Evolutionary conservation across 1,140 invertebrate genomes (phyloP), one percentile per base, ranked within the genome.

Genomic region (Drosophila sp.): DNA sequence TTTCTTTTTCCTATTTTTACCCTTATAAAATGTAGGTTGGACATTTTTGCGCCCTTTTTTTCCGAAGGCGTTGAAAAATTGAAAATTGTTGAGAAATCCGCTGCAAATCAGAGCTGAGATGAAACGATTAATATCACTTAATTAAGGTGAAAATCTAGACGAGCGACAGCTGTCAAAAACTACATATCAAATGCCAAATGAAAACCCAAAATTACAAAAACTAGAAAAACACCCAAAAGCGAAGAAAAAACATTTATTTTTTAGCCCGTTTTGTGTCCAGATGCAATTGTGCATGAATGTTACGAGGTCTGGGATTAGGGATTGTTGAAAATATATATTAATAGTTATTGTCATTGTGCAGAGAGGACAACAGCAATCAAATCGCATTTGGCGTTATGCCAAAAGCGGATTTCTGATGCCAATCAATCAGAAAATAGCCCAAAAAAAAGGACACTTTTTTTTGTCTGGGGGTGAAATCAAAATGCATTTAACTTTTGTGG

Each of bases 61-160:
- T 18, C 51, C 36, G 18, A 13, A 54, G 16, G 53, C 34, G 53
- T 36, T 61, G 50, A 66, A 58, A 72, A 69, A 50, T 61, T 69
- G 16, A 58, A 72, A 69, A 50, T 61, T 69, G 16, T 34, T 13
- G 32, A 29, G 46, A 41, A 51, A 51, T 16, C 29, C 21, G 50
- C 50, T 41, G 18, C 34, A 11, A 43, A n/a, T 25, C 8, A 25
- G 32, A 7, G 25, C 13, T 45, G 29, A 46, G 57, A 21, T 58
- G 21, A 63, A 74, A 78, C 80, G 84, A 89, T 89, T 84, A 90
- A 89, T 89, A 89, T 89, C 84, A 89, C 84, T 89, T 89, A 89
- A 89, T 89, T 89, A 89, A 89, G 84, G 84, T 89, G 84, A 70
- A 89, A 89, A 89, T 90, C 14, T 80, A 89, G 71, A 76, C 71